Percentiles rank a stretch among this genome's conserved stretches.
Evolutionary conservation across 2,888 invertebrate genomes (phyloP).

Genomic region (Tachina grossa): DNA sequence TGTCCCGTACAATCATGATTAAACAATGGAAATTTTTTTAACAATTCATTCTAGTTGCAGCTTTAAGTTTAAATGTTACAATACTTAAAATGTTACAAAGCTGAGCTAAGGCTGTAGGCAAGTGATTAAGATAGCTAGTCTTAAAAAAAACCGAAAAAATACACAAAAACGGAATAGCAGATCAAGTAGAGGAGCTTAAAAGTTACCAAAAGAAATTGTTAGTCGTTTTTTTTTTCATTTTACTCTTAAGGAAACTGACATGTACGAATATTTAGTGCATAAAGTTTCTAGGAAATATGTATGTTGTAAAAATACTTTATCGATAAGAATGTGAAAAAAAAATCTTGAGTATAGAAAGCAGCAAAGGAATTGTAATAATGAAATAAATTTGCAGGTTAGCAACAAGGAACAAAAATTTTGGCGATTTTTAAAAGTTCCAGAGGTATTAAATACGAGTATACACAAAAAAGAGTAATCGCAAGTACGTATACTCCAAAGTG

Average conservation of each 20-base stretch:
- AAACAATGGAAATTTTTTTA: constrained; percentile 28
- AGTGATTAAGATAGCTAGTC: constrained; percentile 70
- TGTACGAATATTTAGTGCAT: constrained; percentile 8
- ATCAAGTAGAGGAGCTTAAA: constrained; percentile 33
- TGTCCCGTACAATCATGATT: constrained; percentile 49
- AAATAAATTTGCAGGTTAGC: not conserved
- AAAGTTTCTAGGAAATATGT: constrained; percentile 35
- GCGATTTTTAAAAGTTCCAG: no score
- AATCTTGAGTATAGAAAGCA: not conserved
- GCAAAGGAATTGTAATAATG: not conserved
- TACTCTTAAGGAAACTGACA: constrained; percentile 18
- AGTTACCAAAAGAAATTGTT: constrained; percentile 52
- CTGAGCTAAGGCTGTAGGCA: constrained; percentile 63
- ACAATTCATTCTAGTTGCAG: constrained; percentile 26
- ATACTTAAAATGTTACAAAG: constrained; percentile 62
- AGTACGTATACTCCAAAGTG: no score
- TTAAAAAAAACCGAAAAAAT: constrained; percentile 11
- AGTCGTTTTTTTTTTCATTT: constrained; percentile 52
- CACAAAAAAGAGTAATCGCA: no score
- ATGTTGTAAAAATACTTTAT: not conserved
- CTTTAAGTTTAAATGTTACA: constrained; percentile 63
- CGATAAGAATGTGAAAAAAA: not conserved
- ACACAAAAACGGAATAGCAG: not conserved
- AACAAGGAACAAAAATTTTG: not conserved
- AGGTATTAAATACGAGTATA: no score